Conservation (phyloP, 2,888 invertebrate species). For the Dysmachus trigonus region DNA sequence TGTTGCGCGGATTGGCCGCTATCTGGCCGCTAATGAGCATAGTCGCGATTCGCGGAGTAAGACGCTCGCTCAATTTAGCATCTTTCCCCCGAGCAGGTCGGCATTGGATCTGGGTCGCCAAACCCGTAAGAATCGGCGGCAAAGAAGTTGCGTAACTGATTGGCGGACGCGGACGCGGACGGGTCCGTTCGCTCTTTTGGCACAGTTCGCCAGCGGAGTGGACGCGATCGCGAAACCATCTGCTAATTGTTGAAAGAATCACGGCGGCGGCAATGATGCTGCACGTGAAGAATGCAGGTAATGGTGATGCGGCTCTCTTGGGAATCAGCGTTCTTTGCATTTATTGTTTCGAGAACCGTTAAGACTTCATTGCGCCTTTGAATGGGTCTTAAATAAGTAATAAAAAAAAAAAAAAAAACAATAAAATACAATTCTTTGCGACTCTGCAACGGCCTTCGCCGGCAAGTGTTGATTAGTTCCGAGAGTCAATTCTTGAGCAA, state of each 20-base stretch:
- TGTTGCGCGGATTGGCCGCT: neutral
- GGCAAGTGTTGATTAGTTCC: neutral
- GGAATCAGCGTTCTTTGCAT: neutral
- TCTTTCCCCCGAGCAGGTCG: neutral
- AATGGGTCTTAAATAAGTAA: neutral
- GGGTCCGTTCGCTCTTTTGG: neutral
- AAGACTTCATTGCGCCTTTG: neutral
- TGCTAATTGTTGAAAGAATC: neutral
- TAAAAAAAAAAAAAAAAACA: neutral
- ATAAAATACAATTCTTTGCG: neutral
- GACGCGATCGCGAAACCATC: neutral
- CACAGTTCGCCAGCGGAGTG: conserved; percentile 14
- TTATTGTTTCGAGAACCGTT: neutral
- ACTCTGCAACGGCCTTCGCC: neutral
- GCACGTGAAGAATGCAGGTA: neutral
- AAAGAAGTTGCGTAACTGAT: conserved; percentile 27
- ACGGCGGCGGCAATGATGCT: neutral
- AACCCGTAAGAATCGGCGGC: neutral
- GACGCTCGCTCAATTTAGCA: conserved; percentile 32
- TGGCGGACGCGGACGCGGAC: neutral
- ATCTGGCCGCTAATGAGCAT: neutral
- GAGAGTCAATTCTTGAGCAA: neutral
- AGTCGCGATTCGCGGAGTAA: neutral
- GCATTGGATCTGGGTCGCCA: conserved; percentile 17
- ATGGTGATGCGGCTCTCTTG: neutral